Conservation (phyloP, 2,797 vertebrate species). For the Mormyrops boulengeri region DNA sequence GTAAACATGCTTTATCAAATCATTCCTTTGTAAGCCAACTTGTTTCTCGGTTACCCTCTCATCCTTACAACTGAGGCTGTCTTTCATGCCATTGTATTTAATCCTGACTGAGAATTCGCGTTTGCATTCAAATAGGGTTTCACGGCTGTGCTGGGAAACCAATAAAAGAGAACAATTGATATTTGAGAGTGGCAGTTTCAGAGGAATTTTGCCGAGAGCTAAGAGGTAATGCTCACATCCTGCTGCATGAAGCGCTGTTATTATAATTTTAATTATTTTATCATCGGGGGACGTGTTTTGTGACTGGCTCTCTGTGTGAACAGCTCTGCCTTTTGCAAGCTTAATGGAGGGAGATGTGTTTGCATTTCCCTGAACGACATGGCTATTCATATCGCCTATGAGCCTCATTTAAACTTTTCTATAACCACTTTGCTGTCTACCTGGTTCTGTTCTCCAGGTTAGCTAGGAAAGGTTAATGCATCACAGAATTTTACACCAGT, state of each 20-base stretch:
- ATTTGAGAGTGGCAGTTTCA: conserved; percentile 13
- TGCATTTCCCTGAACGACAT: neutral
- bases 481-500: neutral
- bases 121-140: conserved; percentile 16
- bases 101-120: neutral
- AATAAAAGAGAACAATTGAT: conserved; percentile 17
- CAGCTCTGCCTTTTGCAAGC: neutral
- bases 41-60: conserved; percentile 16
- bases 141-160: neutral
- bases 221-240: conserved; percentile 6
- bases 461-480: neutral
- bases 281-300: conserved; percentile 6
- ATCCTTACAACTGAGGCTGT: neutral
- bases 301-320: neutral
- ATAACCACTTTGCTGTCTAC: neutral
- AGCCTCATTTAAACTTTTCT: neutral
- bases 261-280: conserved; percentile 18
- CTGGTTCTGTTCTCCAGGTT: neutral
- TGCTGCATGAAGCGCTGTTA: neutral
- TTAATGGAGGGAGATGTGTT: neutral
- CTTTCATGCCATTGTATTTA: conserved; percentile 10
- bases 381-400: neutral
- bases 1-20: conserved; percentile 2
- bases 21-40: conserved; percentile 14
- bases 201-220: conserved; percentile 18